phyloP scores from a whole-genome alignment of 2,797 vertebrate species.

The Anomalospiza imberbis region DNA sequence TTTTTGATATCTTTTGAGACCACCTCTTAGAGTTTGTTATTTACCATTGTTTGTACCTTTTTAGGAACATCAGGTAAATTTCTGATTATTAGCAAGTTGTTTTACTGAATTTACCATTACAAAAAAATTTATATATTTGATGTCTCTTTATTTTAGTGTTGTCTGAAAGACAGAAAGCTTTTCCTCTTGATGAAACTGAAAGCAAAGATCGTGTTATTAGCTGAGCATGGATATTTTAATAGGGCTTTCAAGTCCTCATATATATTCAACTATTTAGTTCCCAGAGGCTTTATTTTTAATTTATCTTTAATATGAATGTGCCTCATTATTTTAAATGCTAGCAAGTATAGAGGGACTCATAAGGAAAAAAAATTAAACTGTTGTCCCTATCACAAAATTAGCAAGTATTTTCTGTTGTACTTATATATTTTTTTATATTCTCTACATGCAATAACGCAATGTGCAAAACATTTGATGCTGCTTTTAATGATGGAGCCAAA shows the following conservation, averaged over 20 bases:
- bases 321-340: not conserved
- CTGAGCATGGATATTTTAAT: not conserved
- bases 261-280: not conserved
- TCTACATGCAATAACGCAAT: not conserved
- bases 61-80: not conserved
- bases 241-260: not conserved
- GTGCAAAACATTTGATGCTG: not conserved
- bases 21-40: not conserved
- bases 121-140: not conserved
- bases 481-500: not conserved
- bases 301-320: not conserved
- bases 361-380: not conserved
- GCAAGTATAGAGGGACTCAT: not conserved
- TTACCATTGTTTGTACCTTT: not conserved
- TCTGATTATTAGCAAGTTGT: not conserved
- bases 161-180: not conserved
- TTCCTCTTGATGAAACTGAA: not conserved
- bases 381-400: not conserved
- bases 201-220: not conserved
- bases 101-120: not conserved
- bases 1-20: not conserved
- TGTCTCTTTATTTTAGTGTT: not conserved
- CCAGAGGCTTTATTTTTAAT: not conserved
- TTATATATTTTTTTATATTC: not conserved
- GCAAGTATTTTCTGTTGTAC: not conserved